Base-by-base conservation (phyloP, 2,888 invertebrate species). In the Ophion ventricosus region DNA sequence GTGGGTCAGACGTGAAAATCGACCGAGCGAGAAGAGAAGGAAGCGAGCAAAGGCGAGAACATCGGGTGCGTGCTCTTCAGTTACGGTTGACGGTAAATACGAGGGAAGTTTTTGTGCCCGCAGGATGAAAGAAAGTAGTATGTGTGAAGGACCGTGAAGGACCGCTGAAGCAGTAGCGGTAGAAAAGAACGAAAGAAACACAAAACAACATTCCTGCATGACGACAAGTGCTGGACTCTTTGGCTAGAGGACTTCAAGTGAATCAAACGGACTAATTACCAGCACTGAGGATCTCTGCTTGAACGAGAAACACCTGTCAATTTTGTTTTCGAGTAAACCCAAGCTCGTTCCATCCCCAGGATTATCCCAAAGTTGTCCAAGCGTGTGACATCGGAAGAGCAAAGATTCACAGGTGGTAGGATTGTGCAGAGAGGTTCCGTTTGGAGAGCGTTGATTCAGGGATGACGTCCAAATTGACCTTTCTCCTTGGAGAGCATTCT, bases 211-310 rank as follows among this genome's bases (percentile, higher is more conserved):
- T n/a, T 69, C 59, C 43, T 25, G 67, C 11, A 14, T 43, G 57
- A 73, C 73, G 69, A 40, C 69, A 70, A 84, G 77, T 57, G 63
- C 63, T 73, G 63, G 25, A 23, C 67, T 49, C 49, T 76, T 67
- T 63, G 57, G 63, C 63, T 57, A 35, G 26, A 23, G 35, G 66
- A 43, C 40, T 70, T 11, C 59, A 43, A 23, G 54, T 35, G 63
- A 73, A 57, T 82, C 83, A 87, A 89, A 87, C 84, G 82, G 85
- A 88, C 88, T 91, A 89, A 89, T 88, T 90, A 88, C 88, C 70
- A 70, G 57, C 64, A 29, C 3, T 2, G 14, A 43, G 73, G 35
- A 54, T 23, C 61, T 26, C 43, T n/a, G 77, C 17, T 56, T 49
- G 49, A 8, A 49, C 11, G 11, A 49, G 0, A 29, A 5, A 40